Conservation (phyloP, 2,113 vertebrate genomes). For the Scolopax mira region DNA sequence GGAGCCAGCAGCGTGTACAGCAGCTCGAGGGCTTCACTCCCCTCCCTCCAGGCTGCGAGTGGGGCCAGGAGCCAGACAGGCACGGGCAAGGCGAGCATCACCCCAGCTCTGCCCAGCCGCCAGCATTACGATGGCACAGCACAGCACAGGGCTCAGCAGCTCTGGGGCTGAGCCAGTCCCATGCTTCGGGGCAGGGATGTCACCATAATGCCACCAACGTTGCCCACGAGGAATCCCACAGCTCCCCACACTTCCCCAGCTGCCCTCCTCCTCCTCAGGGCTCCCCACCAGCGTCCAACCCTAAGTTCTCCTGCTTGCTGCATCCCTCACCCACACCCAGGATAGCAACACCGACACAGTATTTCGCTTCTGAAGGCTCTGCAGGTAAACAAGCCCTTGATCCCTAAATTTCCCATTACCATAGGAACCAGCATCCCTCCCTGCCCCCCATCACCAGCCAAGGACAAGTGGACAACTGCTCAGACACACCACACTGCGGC, state of each 20-base stretch:
- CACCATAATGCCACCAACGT: not conserved
- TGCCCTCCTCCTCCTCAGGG: not conserved
- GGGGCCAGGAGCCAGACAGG: not conserved
- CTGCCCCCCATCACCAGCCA: not conserved
- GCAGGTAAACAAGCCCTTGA: not conserved
- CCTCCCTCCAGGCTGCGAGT: not conserved
- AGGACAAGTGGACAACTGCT: not conserved
- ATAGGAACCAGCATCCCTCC: not conserved
- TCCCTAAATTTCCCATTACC: not conserved
- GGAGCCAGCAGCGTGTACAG: not conserved
- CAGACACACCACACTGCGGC: fast-evolving
- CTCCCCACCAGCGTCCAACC: not conserved
- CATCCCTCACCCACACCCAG: not conserved
- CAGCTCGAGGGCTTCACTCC: fast-evolving
- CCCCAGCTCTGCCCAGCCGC: not conserved
- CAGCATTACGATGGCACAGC: fast-evolving
- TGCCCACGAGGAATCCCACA: not conserved
- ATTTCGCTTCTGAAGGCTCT: not conserved
- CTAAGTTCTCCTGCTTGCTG: not conserved
- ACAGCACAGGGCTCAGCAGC: not conserved
- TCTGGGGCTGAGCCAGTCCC: not conserved
- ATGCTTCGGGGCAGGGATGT: not conserved
- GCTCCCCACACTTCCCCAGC: not conserved
- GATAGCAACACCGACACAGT: fast-evolving
- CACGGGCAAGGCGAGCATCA: not conserved